Evolutionary conservation across 2,797 vertebrate genomes (phyloP).

Genomic region (Diplodus puntazzo): DNA sequence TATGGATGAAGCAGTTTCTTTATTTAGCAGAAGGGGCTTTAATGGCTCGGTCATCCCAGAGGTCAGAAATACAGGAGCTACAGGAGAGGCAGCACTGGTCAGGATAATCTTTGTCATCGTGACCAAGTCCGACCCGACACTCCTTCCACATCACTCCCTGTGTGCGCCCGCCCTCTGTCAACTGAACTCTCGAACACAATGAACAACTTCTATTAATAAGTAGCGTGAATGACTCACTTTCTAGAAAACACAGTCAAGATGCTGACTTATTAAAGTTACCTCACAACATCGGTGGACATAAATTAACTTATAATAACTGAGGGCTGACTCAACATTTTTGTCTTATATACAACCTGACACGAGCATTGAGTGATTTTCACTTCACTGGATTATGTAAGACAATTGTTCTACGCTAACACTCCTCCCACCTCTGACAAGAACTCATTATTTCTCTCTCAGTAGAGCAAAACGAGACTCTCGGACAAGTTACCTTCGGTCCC

Average conservation of each 20-base stretch:
- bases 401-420: slow-evolving; percentile 18
- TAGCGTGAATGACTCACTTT: slow-evolving; percentile 47
- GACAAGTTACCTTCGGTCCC: neutral
- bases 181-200: slow-evolving; percentile 51
- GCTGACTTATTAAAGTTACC: slow-evolving; percentile 28
- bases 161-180: slow-evolving; percentile 47
- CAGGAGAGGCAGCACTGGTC: slow-evolving; percentile 28
- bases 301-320: slow-evolving; percentile 22
- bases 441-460: neutral
- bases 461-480: neutral
- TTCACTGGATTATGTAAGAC: slow-evolving; percentile 38
- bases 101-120: slow-evolving; percentile 51
- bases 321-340: slow-evolving; percentile 44
- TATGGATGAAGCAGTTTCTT: slow-evolving; percentile 64
- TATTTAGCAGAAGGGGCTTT: slow-evolving; percentile 67
- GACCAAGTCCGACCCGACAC: slow-evolving; percentile 53
- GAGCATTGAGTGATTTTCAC: slow-evolving; percentile 15
- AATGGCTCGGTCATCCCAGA: slow-evolving; percentile 46
- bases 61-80: slow-evolving; percentile 22
- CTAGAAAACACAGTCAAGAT: slow-evolving; percentile 20
- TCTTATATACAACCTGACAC: slow-evolving; percentile 34
- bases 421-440: neutral
- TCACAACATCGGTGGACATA: slow-evolving; percentile 6
- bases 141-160: slow-evolving; percentile 33
- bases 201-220: slow-evolving; percentile 54